phyloP scores from a whole-genome alignment of 2,797 vertebrate species.

The Sphenodon punctatus region DNA sequence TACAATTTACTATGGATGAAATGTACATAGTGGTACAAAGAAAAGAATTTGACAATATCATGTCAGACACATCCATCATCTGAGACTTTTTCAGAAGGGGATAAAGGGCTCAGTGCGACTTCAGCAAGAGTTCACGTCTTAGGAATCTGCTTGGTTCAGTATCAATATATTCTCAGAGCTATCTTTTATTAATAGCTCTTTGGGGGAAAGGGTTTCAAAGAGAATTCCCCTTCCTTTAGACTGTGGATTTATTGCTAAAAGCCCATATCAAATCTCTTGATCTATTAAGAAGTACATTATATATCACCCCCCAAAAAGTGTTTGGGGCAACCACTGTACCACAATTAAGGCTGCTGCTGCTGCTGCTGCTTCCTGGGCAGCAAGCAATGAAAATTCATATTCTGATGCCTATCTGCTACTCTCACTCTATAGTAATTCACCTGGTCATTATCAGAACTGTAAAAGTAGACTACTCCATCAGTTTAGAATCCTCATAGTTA shows the following conservation, averaged over 20 bases:
- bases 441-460: background rate
- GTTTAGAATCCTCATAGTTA: background rate
- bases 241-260: conserved; percentile 47
- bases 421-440: background rate
- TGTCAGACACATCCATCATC: conserved; percentile 37
- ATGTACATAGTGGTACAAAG: conserved; percentile 28
- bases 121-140: conserved; percentile 38
- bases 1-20: conserved; percentile 58
- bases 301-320: conserved; percentile 20
- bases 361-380: background rate
- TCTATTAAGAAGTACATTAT: conserved; percentile 23
- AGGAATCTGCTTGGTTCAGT: conserved; percentile 54
- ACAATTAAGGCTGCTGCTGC: background rate
- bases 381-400: background rate
- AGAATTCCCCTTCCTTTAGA: conserved; percentile 43
- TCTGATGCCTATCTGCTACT: background rate
- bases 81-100: conserved; percentile 21
- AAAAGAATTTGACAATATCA: conserved; percentile 12
- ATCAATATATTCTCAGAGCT: conserved; percentile 36
- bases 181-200: conserved; percentile 51
- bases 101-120: conserved; percentile 57
- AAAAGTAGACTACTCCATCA: background rate
- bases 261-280: conserved; percentile 49
- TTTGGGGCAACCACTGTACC: background rate
- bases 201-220: conserved; percentile 26